Evolutionary conservation across 2,797 vertebrate genomes (phyloP), one percentile per base, ranked within the genome.

Genomic region (Pseudochirops corinnae): DNA sequence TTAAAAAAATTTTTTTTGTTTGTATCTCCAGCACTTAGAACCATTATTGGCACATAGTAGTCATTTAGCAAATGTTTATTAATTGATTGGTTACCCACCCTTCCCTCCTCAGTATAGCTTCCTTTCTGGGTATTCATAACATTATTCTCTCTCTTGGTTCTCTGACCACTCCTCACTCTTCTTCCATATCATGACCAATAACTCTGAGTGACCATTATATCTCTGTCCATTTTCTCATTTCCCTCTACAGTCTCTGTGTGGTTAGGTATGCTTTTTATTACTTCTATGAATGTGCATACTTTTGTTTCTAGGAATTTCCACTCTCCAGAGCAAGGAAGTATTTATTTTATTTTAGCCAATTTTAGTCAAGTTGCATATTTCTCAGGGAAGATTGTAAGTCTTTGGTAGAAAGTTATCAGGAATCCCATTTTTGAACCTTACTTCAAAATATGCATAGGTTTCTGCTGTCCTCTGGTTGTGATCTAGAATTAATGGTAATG

Each of bases 401-500:
- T 74, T 39, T 74, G 67, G 67, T 74, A 74, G 67, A 74, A 74
- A 39, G 67, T 39, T 39, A 74, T 16, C n/a, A 74, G 67, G 67
- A 6, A 26, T 87, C 21, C 21, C 9, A 87, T 50, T 50, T 87
- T 50, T 24, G 26, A 87, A 50, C 39, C 24, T 46, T 46, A 39
- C 18, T n/a, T 39, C 6, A 9, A 21, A 74, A 52, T n/a, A 18
- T 7, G 6, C 6, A 0, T 74, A 74, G 58, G 16, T 6, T 4
- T 74, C 67, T 74, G 16, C 16, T 14, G n/a, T 46, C n/a, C n/a
- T 82, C n/a, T 74, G 14, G 14, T 74, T 74, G 39, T 82, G 18
- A 46, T 46, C n/a, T 82, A 82, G 67, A 82, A 82, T 82, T 93
- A 92, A 92, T 55, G 62, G 93, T 96, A 90, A 91, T 90, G 93